Percentiles rank a stretch among this genome's conserved stretches.
Evolutionary conservation across 92 coral and sea anemone species (phyloP).

Genomic region (Bergia sp.): DNA sequence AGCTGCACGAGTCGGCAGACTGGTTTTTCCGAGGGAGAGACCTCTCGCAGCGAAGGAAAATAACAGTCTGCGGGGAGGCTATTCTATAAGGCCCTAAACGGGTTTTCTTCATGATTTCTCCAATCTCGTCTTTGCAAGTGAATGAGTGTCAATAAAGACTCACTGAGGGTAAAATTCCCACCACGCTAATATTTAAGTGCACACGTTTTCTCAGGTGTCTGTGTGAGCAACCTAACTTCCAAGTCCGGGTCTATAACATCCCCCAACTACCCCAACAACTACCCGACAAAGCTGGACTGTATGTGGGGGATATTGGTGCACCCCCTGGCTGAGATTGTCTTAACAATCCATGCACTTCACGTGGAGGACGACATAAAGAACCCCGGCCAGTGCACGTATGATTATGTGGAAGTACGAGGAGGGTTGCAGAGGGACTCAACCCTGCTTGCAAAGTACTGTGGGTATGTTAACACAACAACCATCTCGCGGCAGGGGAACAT

Average conservation of each 20-base stretch:
- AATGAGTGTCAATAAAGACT: no score
- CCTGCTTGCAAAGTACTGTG: conserved; percentile 58
- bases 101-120: no score
- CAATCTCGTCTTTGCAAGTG: no score
- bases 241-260: conserved; percentile 24
- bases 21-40: no score
- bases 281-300: conserved; percentile 22
- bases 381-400: conserved; percentile 41
- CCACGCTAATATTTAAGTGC: no score
- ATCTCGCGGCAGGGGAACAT: conserved; percentile 55
- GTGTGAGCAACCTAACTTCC: not conserved
- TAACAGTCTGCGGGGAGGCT: no score
- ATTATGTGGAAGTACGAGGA: conserved; percentile 63
- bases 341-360: conserved; percentile 28
- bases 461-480: conserved; percentile 17
- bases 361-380: conserved; percentile 36
- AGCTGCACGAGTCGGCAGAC: no score
- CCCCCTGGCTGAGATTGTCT: conserved; percentile 8
- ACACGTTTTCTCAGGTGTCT: conserved; percentile 6
- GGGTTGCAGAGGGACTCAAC: conserved; percentile 43
- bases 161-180: no score
- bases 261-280: conserved; percentile 26
- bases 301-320: conserved; percentile 23
- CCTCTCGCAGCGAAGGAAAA: no score
- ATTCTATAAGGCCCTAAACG: no score